phyloP scores from a whole-genome alignment of 2,888 invertebrate species.

The Marronus borbonicus region DNA sequence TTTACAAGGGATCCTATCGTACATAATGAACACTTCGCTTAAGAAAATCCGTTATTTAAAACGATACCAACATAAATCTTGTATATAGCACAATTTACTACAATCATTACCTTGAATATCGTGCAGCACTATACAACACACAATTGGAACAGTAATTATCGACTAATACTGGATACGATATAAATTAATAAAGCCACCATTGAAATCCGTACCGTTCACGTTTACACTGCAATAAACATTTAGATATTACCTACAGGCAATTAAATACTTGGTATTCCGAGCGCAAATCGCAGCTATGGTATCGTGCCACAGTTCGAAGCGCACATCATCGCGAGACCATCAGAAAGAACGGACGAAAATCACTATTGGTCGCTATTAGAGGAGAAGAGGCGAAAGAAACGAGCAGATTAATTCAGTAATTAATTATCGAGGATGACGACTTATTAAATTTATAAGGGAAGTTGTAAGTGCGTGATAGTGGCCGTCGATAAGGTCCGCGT shows the following conservation, averaged over 20 bases:
- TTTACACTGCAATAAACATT: slow-evolving; percentile 44
- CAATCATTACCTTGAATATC: slow-evolving; percentile 29
- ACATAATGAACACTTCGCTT: not conserved
- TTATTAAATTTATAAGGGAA: slow-evolving; percentile 50
- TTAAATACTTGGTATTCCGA: slow-evolving; percentile 31
- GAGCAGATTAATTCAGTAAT: slow-evolving; percentile 49
- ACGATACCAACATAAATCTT: slow-evolving; percentile 1
- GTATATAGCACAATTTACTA: slow-evolving; percentile 11
- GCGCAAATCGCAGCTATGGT: slow-evolving; percentile 21
- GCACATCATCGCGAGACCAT: slow-evolving; percentile 1
- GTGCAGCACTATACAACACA: slow-evolving; percentile 10
- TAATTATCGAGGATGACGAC: slow-evolving; percentile 47
- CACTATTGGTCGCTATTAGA: slow-evolving; percentile 2
- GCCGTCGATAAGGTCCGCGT: slow-evolving; percentile 33
- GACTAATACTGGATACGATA: slow-evolving; percentile 34
- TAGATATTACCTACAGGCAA: slow-evolving; percentile 43
- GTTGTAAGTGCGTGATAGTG: slow-evolving; percentile 40
- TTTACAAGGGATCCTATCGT: not conserved
- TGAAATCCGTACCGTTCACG: slow-evolving; percentile 30
- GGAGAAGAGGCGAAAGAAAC: slow-evolving; percentile 2
- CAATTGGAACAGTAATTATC: slow-evolving; percentile 31
- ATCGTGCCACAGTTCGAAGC: not conserved
- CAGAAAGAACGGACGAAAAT: slow-evolving; percentile 19
- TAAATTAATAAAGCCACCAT: slow-evolving; percentile 32
- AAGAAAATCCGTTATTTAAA: slow-evolving; percentile 1